A percentile compares a stretch with the other conserved stretches of the same genome.
Conservation (phyloP, 2,888 invertebrate species). For the Synergus gifuensis region DNA sequence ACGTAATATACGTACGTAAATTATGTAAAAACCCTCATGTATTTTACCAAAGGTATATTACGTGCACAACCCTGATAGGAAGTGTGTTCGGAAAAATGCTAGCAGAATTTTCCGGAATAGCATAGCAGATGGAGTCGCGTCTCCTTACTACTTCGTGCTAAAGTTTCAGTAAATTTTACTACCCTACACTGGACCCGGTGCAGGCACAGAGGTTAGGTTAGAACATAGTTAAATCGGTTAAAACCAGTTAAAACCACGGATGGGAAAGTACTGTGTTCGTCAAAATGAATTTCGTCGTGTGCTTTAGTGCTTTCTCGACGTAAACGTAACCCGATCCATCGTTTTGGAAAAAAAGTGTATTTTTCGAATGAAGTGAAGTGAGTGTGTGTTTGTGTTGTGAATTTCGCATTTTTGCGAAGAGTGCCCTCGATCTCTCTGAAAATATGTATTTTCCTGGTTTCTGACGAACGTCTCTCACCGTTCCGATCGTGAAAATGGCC, state of each 20-base stretch:
- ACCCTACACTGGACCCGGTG: no score
- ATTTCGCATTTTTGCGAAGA: constrained; percentile 44
- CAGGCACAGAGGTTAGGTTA: no score
- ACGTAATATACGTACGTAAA: no score
- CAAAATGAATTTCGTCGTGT: constrained; percentile 65
- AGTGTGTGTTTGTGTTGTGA: constrained; percentile 13
- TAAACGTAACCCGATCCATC: constrained; percentile 61
- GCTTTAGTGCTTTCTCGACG: constrained; percentile 59
- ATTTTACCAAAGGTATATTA: no score
- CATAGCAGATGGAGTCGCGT: no score
- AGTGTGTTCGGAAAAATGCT: no score
- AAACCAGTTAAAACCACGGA: constrained; percentile 41
- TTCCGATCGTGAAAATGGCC: constrained; percentile 72
- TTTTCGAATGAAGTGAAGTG: constrained; percentile 56
- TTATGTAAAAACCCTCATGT: no score
- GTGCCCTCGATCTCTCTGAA: constrained; percentile 50
- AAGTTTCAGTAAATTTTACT: no score
- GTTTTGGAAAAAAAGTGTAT: constrained; percentile 55
- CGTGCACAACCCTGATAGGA: no score
- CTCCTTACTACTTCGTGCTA: no score
- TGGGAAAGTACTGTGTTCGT: constrained; percentile 50
- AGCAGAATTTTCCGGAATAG: no score
- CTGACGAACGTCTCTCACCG: constrained; percentile 53
- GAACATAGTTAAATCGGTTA: no score
- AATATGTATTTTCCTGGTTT: constrained; percentile 60